Evolutionary conservation across 2,113 vertebrate species (phyloP).

Genomic region (Cacatua alba): DNA sequence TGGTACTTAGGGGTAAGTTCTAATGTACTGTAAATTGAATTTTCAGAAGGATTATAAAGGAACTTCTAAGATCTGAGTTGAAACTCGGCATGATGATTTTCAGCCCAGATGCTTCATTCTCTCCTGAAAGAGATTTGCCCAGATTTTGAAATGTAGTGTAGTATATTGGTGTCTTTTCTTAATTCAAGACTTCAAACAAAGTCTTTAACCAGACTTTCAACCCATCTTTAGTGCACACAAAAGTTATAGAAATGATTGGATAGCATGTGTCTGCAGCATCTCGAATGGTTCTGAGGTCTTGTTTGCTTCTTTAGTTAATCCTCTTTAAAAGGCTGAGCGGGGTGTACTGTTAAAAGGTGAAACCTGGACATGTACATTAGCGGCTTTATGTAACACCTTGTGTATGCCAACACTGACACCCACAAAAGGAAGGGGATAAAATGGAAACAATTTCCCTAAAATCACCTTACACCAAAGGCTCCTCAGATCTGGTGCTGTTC

Average conservation of each 20-base stretch:
- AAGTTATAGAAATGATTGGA: neutral
- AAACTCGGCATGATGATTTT: neutral
- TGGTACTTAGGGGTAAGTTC: neutral
- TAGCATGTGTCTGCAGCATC: neutral
- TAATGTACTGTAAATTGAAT: neutral
- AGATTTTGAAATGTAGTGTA: neutral
- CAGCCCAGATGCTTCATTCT: neutral
- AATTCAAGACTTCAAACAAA: neutral
- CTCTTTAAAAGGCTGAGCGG: neutral
- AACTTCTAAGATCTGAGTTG: neutral
- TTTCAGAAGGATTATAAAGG: neutral
- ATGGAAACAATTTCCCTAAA: neutral
- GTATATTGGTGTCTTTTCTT: neutral
- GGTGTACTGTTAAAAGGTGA: neutral
- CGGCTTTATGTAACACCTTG: neutral
- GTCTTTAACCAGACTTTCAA: neutral
- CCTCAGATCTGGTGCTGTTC: neutral
- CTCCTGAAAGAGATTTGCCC: neutral
- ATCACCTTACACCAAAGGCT: neutral
- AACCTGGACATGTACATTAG: neutral
- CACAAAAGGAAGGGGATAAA: neutral
- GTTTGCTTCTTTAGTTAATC: neutral
- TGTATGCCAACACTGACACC: neutral
- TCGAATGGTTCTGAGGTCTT: neutral
- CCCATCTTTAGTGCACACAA: neutral